Evolutionary conservation across 2,888 invertebrate species (phyloP).

Genomic region (Creontiades dilutus): DNA sequence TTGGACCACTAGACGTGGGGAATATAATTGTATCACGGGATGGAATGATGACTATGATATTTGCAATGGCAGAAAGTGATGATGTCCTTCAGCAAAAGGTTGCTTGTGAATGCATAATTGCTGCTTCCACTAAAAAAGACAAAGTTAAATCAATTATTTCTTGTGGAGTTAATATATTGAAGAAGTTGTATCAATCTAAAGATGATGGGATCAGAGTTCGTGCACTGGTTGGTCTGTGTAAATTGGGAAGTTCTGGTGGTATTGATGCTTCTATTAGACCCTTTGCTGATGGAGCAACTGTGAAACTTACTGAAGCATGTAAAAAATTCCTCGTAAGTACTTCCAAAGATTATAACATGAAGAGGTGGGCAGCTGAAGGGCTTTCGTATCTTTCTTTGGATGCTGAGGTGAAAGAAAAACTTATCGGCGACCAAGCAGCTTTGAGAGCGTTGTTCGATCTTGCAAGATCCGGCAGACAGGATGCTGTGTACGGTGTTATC

Average conservation of each 20-base stretch:
- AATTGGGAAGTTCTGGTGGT: conserved; percentile 96
- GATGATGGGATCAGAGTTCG: conserved; percentile 94
- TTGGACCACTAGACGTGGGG: conserved; percentile 96
- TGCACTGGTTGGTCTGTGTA: conserved; percentile 95
- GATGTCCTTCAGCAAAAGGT: conserved; percentile 93
- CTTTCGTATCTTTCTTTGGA: conserved; percentile 97
- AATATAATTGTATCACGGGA: conserved; percentile 89
- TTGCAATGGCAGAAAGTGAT: conserved; percentile 97
- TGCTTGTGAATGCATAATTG: conserved; percentile 97
- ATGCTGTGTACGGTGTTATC: conserved; percentile 93
- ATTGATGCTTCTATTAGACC: conserved; percentile 96
- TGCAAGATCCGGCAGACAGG: conserved; percentile 90
- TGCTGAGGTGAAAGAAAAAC: conserved; percentile 98
- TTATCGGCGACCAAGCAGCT: conserved; percentile 91
- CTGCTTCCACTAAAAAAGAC: conserved; percentile 97
- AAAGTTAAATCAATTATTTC: conserved; percentile 93
- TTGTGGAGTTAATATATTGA: conserved; percentile 95
- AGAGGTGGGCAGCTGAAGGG: conserved; percentile 98
- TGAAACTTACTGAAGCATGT: conserved; percentile 96
- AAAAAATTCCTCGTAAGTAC: conserved; percentile 93
- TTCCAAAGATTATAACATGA: conserved; percentile 91
- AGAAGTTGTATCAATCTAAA: conserved; percentile 92
- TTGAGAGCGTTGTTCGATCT: conserved; percentile 92
- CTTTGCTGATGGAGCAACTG: conserved; percentile 96
- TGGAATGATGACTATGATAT: conserved; percentile 96